Conservation (phyloP, 2,113 vertebrate genomes). For the Lepus europaeus region DNA sequence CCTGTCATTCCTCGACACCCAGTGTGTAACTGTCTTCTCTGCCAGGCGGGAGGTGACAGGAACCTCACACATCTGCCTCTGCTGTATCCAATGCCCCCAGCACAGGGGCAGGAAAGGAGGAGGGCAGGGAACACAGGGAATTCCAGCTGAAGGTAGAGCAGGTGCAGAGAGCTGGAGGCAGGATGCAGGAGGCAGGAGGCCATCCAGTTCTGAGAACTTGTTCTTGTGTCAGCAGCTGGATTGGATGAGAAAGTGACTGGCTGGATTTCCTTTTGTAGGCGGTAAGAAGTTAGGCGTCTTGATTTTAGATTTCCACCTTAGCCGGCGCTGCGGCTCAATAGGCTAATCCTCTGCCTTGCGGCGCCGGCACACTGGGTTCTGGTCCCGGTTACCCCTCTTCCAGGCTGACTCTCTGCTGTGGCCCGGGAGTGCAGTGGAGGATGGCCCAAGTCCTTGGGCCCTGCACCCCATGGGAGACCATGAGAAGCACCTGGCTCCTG, state of each 20-base stretch:
- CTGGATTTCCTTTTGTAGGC: not conserved
- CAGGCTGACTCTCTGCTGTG: too few species aligned
- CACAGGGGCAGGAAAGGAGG: not conserved
- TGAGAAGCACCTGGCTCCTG: too few species aligned
- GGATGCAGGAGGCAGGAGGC: not conserved
- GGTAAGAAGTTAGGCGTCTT: not conserved
- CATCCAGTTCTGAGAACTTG: not conserved
- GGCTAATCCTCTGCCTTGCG: too few species aligned
- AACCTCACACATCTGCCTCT: rapidly evolving
- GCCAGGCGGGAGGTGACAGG: not conserved
- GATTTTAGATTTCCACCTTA: not conserved
- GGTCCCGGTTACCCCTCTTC: too few species aligned
- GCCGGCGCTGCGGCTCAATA: too few species aligned
- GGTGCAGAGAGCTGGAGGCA: not conserved
- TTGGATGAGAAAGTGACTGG: not conserved
- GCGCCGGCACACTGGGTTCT: too few species aligned
- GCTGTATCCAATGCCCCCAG: not conserved
- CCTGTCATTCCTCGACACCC: not conserved
- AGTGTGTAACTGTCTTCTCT: not conserved
- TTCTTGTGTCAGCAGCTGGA: not conserved
- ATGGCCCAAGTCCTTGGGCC: too few species aligned
- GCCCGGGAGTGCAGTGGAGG: too few species aligned
- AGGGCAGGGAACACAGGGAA: not conserved
- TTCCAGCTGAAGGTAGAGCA: not conserved
- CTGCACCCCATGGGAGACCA: too few species aligned